Base-by-base conservation (phyloP, 2,797 vertebrate genomes). In the Sebastes matsubarae region DNA sequence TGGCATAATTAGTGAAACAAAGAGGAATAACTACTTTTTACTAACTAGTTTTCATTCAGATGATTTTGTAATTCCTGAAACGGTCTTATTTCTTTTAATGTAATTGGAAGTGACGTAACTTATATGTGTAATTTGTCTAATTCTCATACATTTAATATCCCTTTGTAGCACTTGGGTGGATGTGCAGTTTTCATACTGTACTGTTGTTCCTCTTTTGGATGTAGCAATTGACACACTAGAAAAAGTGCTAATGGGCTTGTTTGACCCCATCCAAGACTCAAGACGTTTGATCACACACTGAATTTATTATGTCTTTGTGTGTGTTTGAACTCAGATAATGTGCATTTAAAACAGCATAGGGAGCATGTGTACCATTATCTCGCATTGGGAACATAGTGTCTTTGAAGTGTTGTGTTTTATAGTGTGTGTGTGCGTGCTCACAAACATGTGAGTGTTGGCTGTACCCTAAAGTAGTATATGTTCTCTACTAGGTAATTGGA, bases 401-500 rank as follows among this genome's bases (percentile, higher is more conserved):
- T 93, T 93, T 93, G 88, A 92, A 91, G 87, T 93, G 73, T 83
- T 86, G 55, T 88, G 63, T 81, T 66, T 68, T 1, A 14, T 1
- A 20, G 72, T 68, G 68, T 75, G 75, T 64, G 75, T 64, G 42
- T 18, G 34, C 74, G 46, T 18, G 32, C 61, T 84, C 79, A 80
- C 83, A 91, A 87, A 90, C 83, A 87, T 77, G 36, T 42, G 61
- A 36, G 61, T 24, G 22, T 66, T 46, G 72, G 84, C 68, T 85
- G 84, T 90, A 80, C 88, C 91, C 92, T 93, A 87, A 91, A 94
- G 92, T 93, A 84, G 77, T 91, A 85, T 87, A 90, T 92, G 84
- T 93, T 94, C 91, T 89, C 74, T 80, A 46, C 84, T 77, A 77
- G 88, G 88, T 95, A 93, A 94, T 93, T 94, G 91, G 93, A 95